Percentiles rank a stretch among this genome's conserved stretches.
These are phyloP conservation scores for Pseudopipra pipra DNA, from an alignment of 2,113 vertebrate genomes.

Conservation along the genomic window DNA sequence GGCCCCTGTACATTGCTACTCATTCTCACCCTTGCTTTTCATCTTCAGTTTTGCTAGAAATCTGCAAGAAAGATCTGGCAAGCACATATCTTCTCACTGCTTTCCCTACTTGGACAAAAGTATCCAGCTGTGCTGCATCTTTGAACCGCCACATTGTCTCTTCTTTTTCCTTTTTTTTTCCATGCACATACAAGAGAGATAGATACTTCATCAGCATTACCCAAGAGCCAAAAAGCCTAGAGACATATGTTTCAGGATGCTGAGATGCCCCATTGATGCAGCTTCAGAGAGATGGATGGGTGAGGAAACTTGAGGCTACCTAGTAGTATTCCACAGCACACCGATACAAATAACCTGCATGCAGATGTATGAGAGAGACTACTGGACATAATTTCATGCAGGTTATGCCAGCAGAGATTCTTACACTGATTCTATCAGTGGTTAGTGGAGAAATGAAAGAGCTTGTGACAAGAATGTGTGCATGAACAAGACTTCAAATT, in stretches of 20 bases:
- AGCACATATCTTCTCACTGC: not conserved
- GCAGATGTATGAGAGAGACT: not conserved
- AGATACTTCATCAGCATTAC: not conserved
- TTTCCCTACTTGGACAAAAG: not conserved
- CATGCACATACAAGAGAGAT: not conserved
- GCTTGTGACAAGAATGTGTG: accelerated
- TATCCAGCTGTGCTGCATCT: not conserved
- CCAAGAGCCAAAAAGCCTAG: not conserved
- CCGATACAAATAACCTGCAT: not conserved
- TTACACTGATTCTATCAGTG: not conserved
- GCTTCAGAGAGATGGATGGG: not conserved
- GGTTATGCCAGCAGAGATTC: not conserved
- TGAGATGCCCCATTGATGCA: not conserved
- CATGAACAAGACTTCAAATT: not conserved
- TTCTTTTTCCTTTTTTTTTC: not conserved
- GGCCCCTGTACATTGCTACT: not conserved
- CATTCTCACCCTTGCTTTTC: not conserved
- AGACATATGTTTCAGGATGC: not conserved
- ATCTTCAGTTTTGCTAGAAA: not conserved
- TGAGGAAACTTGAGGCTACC: not conserved
- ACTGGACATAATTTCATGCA: not conserved
- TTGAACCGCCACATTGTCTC: not conserved
- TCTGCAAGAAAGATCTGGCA: not conserved
- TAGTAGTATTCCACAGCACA: not conserved
- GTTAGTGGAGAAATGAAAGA: not conserved